phyloP scores from a whole-genome alignment of 1,140 invertebrate species.

The Oryzaephilus surinamensis region DNA sequence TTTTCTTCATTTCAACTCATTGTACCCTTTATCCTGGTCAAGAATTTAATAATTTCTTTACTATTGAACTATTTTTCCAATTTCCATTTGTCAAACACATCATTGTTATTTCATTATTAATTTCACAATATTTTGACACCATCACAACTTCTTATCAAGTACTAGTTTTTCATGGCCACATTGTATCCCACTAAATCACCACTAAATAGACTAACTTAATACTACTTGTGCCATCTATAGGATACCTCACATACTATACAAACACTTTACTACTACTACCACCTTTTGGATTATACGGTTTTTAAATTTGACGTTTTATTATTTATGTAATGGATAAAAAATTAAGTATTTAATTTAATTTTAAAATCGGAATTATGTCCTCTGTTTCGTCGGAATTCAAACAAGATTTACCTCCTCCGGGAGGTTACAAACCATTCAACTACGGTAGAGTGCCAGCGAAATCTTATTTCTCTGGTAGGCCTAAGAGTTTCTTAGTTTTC shows the following conservation, averaged over 20 bases:
- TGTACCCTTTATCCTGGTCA: slow-evolving; percentile 28
- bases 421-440: slow-evolving; percentile 67
- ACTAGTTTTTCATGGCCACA: slow-evolving; percentile 15
- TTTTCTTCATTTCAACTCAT: slow-evolving; percentile 38
- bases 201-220: too few relatives aligned
- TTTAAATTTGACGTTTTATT: too few relatives aligned
- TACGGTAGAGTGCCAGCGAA: slow-evolving; percentile 61
- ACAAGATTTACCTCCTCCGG: slow-evolving; percentile 79
- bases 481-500: background rate
- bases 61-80: slow-evolving; percentile 14
- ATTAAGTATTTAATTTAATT: background rate
- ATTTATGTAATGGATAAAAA: too few relatives aligned
- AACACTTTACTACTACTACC: too few relatives aligned
- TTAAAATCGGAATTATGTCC: background rate
- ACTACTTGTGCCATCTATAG: too few relatives aligned
- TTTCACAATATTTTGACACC: slow-evolving; percentile 33
- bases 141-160: slow-evolving; percentile 35
- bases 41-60: slow-evolving; percentile 31
- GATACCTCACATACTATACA: too few relatives aligned
- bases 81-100: slow-evolving; percentile 17
- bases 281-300: too few relatives aligned
- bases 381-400: slow-evolving; percentile 28
- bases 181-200: background rate
- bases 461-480: slow-evolving; percentile 52
- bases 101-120: slow-evolving; percentile 33